phyloP scores from a whole-genome alignment of 1,140 invertebrate genomes.

The Trissolcus basalis region DNA sequence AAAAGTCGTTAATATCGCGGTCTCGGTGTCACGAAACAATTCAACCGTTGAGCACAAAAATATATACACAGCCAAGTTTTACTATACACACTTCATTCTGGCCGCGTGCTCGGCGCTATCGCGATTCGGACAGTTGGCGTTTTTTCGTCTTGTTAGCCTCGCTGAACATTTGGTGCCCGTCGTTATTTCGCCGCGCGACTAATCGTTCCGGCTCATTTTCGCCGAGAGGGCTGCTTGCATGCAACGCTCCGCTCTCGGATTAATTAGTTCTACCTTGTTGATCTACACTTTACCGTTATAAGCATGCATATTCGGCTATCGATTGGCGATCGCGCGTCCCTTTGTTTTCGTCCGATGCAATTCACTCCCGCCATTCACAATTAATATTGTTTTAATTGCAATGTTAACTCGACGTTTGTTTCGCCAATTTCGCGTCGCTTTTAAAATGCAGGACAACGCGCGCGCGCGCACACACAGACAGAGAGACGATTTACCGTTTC shows the following conservation, averaged over 20 bases:
- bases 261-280: conserved; percentile 23
- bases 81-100: conserved; percentile 5
- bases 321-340: not conserved
- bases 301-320: conserved; percentile 9
- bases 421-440: conserved; percentile 1
- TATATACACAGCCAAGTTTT: conserved; percentile 16
- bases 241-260: not conserved
- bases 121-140: not conserved
- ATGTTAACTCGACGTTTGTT: conserved; percentile 3
- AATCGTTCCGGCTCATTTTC: conserved; percentile 22
- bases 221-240: not conserved
- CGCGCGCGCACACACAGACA: no score
- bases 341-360: not conserved
- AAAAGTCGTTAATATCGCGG: conserved; percentile 19
- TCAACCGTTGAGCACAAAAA: conserved; percentile 13
- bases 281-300: conserved; percentile 11
- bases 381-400: conserved; percentile 15
- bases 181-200: conserved; percentile 7
- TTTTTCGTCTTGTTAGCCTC: no score
- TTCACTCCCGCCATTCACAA: conserved; percentile 1
- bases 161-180: no score
- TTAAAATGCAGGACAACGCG: not conserved
- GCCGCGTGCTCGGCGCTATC: conserved; percentile 4
- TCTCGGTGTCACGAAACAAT: conserved; percentile 16
- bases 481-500: no score